These are phyloP conservation scores for Ceratothoa steindachneri DNA, from an alignment of 2,888 invertebrate species.

Conservation along the genomic window DNA sequence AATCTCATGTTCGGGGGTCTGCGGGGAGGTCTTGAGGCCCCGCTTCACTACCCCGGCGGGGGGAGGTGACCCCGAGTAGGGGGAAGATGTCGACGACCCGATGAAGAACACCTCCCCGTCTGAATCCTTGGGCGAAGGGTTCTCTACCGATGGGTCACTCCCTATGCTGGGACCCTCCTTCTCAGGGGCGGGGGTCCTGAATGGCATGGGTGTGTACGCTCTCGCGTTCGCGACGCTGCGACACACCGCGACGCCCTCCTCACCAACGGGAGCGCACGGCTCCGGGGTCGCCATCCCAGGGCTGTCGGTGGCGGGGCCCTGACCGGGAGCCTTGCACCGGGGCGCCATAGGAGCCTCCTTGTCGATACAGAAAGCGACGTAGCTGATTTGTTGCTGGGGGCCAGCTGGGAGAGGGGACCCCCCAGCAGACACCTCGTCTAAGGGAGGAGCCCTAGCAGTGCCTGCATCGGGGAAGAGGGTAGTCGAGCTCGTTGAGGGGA, in stretches of 20 bases:
- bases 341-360: background rate
- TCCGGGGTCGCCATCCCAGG: background rate
- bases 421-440: too few species aligned
- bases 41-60: background rate
- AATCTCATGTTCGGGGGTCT: slow-evolving; percentile 19
- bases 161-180: background rate
- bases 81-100: background rate
- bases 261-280: too few species aligned
- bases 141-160: background rate
- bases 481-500: too few species aligned
- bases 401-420: background rate
- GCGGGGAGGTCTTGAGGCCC: slow-evolving; percentile 7
- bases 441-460: background rate
- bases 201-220: background rate
- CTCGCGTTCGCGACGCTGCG: background rate
- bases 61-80: background rate
- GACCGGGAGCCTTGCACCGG: background rate
- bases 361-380: background rate
- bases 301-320: background rate
- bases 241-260: background rate
- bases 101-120: background rate
- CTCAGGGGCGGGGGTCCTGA: background rate
- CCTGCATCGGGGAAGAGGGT: background rate
- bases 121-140: background rate
- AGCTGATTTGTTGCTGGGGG: background rate